These are phyloP conservation scores for Tenualosa ilisha DNA, from an alignment of 2,797 vertebrate genomes.

Conservation along the genomic window DNA sequence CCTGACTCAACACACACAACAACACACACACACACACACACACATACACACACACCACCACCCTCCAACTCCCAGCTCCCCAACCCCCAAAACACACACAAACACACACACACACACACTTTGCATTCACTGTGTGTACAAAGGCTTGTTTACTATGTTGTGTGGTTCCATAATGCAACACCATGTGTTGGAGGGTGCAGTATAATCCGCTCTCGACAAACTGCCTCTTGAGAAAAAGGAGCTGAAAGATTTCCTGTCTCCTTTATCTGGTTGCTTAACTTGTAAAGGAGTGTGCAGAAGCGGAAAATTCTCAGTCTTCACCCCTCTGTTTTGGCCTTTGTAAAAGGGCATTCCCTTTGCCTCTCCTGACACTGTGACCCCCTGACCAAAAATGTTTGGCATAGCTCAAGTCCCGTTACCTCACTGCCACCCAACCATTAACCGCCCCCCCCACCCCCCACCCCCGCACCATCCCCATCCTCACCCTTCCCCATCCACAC, in stretches of 20 bases:
- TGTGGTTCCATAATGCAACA: not conserved
- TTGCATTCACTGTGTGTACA: not conserved
- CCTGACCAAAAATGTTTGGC: slow-evolving; percentile 51
- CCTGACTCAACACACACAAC: slow-evolving; percentile 2
- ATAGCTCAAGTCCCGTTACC: slow-evolving; percentile 46
- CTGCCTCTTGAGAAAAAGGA: not conserved
- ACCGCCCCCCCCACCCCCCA: not conserved
- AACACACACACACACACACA: not conserved
- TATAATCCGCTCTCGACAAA: slow-evolving; percentile 40
- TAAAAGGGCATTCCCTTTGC: slow-evolving; percentile 59
- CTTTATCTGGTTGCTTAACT: slow-evolving; percentile 24
- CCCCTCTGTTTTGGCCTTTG: slow-evolving; percentile 62
- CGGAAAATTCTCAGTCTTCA: slow-evolving; percentile 42
- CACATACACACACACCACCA: not conserved
- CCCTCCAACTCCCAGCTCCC: not conserved
- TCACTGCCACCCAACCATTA: not conserved
- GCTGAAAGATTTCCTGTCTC: slow-evolving; percentile 41
- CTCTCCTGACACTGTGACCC: slow-evolving; percentile 25
- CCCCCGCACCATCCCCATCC: not conserved
- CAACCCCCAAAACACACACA: not conserved
- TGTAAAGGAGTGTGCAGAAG: slow-evolving; percentile 44
- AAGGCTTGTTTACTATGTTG: not conserved
- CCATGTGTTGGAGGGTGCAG: not conserved
- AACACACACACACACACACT: not conserved
- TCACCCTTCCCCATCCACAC: not conserved